These are phyloP conservation scores for Eupithecia tripunctaria DNA, from an alignment of 2,888 invertebrate species.

Conservation along the genomic window DNA sequence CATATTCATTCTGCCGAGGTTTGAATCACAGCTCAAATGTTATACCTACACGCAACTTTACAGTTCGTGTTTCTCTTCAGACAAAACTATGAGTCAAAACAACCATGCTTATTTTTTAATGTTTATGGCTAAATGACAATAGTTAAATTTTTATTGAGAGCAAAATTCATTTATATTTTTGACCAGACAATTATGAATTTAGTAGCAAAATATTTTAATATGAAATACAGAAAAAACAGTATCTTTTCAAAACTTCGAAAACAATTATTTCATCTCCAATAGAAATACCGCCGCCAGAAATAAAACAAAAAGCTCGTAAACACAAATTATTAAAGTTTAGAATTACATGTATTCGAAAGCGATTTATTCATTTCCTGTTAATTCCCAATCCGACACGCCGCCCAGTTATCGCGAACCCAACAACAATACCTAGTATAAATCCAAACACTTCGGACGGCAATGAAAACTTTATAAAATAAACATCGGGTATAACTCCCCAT, in stretches of 20 bases:
- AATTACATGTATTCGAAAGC: not conserved
- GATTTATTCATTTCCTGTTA: not conserved
- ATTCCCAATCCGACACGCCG: not conserved
- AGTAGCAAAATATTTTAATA: not conserved
- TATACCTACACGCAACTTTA: not conserved
- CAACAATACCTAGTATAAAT: constrained; percentile 28
- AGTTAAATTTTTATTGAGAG: not conserved
- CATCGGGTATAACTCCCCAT: constrained; percentile 24
- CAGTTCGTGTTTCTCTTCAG: not conserved
- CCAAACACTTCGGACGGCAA: constrained; percentile 11
- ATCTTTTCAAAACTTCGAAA: too few relatives aligned
- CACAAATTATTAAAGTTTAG: constrained; percentile 4
- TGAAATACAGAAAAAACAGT: too few relatives aligned
- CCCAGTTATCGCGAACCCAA: constrained; percentile 11
- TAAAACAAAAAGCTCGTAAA: constrained; percentile 1
- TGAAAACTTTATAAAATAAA: constrained; percentile 29
- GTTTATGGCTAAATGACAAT: not conserved
- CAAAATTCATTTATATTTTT: not conserved
- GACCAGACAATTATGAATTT: not conserved
- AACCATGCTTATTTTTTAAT: not conserved
- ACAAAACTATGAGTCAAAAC: not conserved
- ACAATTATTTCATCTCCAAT: not conserved
- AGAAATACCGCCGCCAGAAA: not conserved
- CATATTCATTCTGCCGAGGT: constrained; percentile 23
- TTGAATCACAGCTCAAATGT: not conserved